Conservation (phyloP, 2,888 invertebrate genomes). For the Venusia cambrica region DNA sequence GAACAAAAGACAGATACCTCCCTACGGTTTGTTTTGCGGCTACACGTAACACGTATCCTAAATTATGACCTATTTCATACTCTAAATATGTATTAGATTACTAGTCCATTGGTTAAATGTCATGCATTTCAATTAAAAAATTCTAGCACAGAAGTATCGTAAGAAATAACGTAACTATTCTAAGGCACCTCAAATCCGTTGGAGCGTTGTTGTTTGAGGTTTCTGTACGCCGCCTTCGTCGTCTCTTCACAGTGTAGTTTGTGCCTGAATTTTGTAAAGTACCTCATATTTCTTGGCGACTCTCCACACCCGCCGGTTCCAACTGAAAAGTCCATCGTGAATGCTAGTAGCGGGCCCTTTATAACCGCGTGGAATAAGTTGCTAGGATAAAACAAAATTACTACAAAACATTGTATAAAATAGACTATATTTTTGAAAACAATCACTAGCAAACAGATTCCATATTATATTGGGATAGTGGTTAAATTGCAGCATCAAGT, state of each 20-base stretch:
- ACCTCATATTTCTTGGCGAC: slow-evolving; percentile 49
- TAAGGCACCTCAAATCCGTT: slow-evolving; percentile 73
- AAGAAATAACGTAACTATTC: slow-evolving; percentile 57
- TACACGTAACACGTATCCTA: slow-evolving; percentile 62
- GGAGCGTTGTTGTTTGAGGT: slow-evolving; percentile 34
- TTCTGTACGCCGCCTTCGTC: slow-evolving; percentile 33
- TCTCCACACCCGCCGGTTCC: slow-evolving; percentile 39
- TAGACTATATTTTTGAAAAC: slow-evolving; percentile 12
- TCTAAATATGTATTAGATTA: slow-evolving; percentile 44
- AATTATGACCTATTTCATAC: no score
- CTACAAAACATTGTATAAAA: slow-evolving; percentile 6
- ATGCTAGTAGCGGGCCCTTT: slow-evolving; percentile 64
- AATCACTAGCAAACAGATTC: slow-evolving; percentile 51
- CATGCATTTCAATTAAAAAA: slow-evolving; percentile 54
- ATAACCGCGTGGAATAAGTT: slow-evolving; percentile 41
- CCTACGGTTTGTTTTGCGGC: slow-evolving; percentile 58
- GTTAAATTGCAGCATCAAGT: slow-evolving; percentile 52
- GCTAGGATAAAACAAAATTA: slow-evolving; percentile 31
- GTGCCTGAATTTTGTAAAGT: slow-evolving; percentile 66
- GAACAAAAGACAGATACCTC: slow-evolving; percentile 60
- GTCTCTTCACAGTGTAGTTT: slow-evolving; percentile 42
- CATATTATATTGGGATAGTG: slow-evolving; percentile 47
- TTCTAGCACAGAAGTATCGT: slow-evolving; percentile 39
- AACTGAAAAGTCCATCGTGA: slow-evolving; percentile 79
- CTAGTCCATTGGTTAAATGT: slow-evolving; percentile 50